Conservation (phyloP, 2,888 invertebrate genomes). For the Drosophila planitibia region DNA sequence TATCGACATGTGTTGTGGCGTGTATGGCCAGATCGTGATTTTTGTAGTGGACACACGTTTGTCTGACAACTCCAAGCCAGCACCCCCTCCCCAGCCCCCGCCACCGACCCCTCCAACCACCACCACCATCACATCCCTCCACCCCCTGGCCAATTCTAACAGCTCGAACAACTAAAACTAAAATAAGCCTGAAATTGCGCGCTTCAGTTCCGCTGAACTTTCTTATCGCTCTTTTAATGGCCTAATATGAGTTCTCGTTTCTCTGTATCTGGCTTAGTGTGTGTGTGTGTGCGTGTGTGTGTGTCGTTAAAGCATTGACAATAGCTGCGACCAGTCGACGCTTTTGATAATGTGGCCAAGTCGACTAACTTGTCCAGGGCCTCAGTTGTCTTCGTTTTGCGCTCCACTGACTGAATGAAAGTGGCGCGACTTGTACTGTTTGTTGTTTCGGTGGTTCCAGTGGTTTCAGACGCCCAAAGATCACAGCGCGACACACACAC, state of each 20-base stretch:
- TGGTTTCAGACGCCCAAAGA: constrained; percentile 61
- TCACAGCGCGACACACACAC: constrained; percentile 50
- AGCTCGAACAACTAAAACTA: constrained; percentile 51
- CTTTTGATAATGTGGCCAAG: constrained; percentile 65
- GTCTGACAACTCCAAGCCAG: constrained; percentile 22
- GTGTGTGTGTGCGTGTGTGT: constrained; percentile 19
- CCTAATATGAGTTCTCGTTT: constrained; percentile 72
- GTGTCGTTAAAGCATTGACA: constrained; percentile 64
- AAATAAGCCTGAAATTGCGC: constrained; percentile 79
- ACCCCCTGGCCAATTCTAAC: background rate
- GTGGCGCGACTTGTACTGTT: constrained; percentile 46
- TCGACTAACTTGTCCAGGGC: constrained; percentile 48
- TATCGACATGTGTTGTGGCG: constrained; percentile 71
- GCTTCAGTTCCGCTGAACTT: constrained; percentile 82
- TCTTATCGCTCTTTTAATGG: constrained; percentile 81
- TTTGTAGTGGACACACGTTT: constrained; percentile 78
- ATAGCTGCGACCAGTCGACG: constrained; percentile 70
- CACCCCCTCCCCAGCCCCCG: background rate
- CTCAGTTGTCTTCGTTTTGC: constrained; percentile 56
- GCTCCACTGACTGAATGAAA: constrained; percentile 79
- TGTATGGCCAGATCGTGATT: constrained; percentile 77
- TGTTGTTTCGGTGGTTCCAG: constrained; percentile 46
- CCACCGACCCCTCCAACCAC: background rate
- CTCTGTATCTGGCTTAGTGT: constrained; percentile 2
- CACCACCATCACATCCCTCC: background rate